Base-by-base conservation (phyloP, 2,797 vertebrate genomes). In the Myiotriccus ornatus region DNA sequence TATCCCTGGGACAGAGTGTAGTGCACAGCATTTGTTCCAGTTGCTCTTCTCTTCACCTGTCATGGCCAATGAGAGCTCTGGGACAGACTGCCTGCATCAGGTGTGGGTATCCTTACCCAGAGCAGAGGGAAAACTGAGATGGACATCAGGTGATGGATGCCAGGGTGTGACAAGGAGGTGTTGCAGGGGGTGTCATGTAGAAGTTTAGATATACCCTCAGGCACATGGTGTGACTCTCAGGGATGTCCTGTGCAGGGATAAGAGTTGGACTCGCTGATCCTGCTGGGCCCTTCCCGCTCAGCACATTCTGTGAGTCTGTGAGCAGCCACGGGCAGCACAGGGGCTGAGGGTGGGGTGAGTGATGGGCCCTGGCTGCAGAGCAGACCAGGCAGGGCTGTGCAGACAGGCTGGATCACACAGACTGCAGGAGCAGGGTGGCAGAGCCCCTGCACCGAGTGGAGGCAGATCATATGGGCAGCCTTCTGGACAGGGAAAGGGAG, bases 1-100 rank as follows among this genome's bases (percentile, higher is more conserved):
- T 91, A 82, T 93, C 74, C 63, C 85, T 52, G 39, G 90, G 80
- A 95, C 46, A 75, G 84, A 85, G 79, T 32, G 89, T 80, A 20
- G 0, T 1, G 89, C 84, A 20, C 79, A 93, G 84, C 90, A 70
- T 47, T 93, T 87, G 56, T 53, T 94, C 64, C 12, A 46, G 82
- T 12, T 81, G 62, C 57, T 46, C 73, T 73, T 87, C 64, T 91
- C 65, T 59, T 90, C 92, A 77, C 79, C 87, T 91, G 87, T 68
- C 89, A 25, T 0, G 15, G 68, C 62, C 60, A 81, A 91, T 86
- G 59, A 81, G 83, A 67, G 59, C 52, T 84, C 39, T 56, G 35
- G 70, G 59, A 87, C 39, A 73, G 55, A 10, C 46, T 62, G 85
- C 46, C 64, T 49, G 18, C n/a, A 23, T 56, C 52, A 64, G 32